Evolutionary conservation across 2,797 vertebrate genomes (phyloP), one percentile per base, ranked within the genome.

Genomic region (Peromyscus melanophrys): DNA sequence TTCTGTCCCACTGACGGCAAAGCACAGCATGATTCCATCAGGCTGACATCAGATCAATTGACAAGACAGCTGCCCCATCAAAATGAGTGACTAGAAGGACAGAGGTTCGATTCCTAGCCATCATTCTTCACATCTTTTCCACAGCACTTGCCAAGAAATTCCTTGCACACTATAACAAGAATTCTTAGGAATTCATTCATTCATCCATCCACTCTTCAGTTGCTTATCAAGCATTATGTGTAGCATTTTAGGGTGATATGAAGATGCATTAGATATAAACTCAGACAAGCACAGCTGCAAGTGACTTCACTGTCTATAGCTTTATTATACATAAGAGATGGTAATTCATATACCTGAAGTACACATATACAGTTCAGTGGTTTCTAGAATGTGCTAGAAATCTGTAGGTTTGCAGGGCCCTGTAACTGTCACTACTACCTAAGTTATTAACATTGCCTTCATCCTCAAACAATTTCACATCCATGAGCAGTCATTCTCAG

Each of bases 51-150:
- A 4, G 94, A 63, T 4, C 23, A 37, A 25, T 3, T 52, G 75
- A 59, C 1, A 31, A 3, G 77, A 29, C 83, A 94, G 55, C 0
- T 4, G 37, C 93, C 75, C 81, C 6, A 86, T 81, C 71, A 85
- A 21, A 16, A 6, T 0, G 10, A 77, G 19, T 3, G 3, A 78
- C 55, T 0, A 17, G 78, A 37, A 78, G 4, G 52, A 69, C 0
- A 7, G 78, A 67, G 7, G 29, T 16, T 3, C 77, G n/a, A 46
- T 76, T 49, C 46, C 0, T 1, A 71, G 61, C 63, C 52, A 73
- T 71, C 40, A 57, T n/a, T 73, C 65, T 92, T 81, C 13, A 90
- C 37, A 61, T 94, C 57, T 76, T 27, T 25, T 52, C 59, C 49
- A 23, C 0, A 46, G 65, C 46, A 52, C 17, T 67, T 87, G 31